phyloP scores from a whole-genome alignment of 2,113 vertebrate genomes.

The Ovis aries region DNA sequence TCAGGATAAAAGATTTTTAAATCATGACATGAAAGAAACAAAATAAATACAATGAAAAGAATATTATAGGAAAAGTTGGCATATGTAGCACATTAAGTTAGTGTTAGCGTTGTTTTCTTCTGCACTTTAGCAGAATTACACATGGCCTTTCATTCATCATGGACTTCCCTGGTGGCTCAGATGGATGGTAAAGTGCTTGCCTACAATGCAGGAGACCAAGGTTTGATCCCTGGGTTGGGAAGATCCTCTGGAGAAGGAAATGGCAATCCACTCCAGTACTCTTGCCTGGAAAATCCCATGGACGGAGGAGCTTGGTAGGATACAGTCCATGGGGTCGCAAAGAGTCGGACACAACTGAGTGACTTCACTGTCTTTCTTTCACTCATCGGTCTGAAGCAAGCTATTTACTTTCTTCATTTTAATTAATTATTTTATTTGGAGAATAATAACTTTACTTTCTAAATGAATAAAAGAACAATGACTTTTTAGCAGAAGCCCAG shows the following conservation, averaged over 20 bases:
- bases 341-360: not conserved
- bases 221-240: not conserved
- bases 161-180: not conserved
- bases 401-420: conserved; percentile 47
- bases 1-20: conserved; percentile 68
- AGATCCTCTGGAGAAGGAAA: not conserved
- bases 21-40: conserved; percentile 60
- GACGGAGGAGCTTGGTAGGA: accelerated
- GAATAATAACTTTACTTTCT: not conserved
- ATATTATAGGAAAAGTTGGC: conserved; percentile 55
- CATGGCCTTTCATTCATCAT: not conserved
- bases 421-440: not conserved
- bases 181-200: not conserved
- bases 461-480: conserved; percentile 36
- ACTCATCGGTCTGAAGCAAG: not conserved
- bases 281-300: not conserved
- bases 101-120: conserved; percentile 56
- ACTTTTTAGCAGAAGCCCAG: not conserved
- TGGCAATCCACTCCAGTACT: not conserved
- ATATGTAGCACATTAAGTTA: not conserved
- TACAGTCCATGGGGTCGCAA: not conserved
- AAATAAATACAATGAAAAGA: conserved; percentile 66
- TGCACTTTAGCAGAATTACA: conserved; percentile 30
- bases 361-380: not conserved
- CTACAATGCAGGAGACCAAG: not conserved